Conservation (phyloP, 2,113 vertebrate genomes). For the Corythornis vintsioides region DNA sequence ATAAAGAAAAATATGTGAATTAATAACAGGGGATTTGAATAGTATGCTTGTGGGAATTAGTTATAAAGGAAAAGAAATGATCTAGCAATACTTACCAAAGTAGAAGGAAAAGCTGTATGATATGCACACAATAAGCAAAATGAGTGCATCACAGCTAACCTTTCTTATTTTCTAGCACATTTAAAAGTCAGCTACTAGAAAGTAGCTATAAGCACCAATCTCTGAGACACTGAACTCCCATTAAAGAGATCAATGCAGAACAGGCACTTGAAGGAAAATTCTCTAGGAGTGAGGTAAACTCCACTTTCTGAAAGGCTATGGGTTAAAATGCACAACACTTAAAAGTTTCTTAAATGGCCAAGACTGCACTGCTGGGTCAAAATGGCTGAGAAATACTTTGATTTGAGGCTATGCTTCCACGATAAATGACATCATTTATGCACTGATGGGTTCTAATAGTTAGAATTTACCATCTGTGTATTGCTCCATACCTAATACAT, state of each 20-base stretch:
- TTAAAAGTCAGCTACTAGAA: slow-evolving; percentile 6
- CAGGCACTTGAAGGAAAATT: neutral
- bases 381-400: neutral
- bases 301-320: neutral
- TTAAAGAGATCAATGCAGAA: neutral
- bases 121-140: neutral
- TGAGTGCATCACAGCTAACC: neutral
- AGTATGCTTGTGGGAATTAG: neutral
- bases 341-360: neutral
- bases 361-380: neutral
- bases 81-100: slow-evolving; percentile 26
- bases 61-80: neutral
- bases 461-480: neutral
- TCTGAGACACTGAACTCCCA: neutral
- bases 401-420: neutral
- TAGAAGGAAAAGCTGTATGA: neutral
- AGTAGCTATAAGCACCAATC: neutral
- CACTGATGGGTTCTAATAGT: neutral
- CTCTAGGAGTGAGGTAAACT: neutral
- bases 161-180: neutral
- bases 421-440: neutral
- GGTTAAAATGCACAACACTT: neutral
- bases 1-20: neutral
- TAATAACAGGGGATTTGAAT: neutral
- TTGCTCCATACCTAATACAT: neutral